Conservation (phyloP, 2,113 vertebrate genomes). For the Struthidea cinerea region DNA sequence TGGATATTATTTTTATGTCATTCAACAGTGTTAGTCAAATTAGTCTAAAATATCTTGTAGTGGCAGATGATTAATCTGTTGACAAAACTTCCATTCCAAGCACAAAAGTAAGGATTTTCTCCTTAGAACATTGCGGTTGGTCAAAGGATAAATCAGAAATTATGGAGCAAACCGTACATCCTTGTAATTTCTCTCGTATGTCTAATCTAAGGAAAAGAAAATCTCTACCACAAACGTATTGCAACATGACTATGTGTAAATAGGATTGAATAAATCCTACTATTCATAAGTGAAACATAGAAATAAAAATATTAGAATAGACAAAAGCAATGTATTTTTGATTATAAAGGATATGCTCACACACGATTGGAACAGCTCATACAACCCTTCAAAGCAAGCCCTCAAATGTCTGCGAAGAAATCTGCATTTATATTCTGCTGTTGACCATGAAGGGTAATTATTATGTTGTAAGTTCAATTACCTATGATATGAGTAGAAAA, state of each 20-base stretch:
- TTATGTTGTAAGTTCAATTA: background rate
- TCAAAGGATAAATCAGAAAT: background rate
- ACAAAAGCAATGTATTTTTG: background rate
- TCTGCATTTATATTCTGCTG: background rate
- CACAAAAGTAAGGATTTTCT: background rate
- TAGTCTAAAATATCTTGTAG: background rate
- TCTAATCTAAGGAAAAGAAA: background rate
- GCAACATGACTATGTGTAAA: background rate
- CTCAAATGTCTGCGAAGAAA: background rate
- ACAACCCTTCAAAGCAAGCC: background rate
- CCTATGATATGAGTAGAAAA: background rate
- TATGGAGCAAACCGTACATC: background rate
- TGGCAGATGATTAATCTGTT: background rate
- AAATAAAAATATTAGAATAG: background rate
- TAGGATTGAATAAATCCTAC: background rate
- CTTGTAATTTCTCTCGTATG: background rate
- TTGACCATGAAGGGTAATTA: background rate
- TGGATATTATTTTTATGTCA: background rate
- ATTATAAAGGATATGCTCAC: background rate
- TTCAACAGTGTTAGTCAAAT: background rate
- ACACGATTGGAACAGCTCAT: background rate
- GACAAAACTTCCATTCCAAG: background rate
- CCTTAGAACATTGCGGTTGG: background rate
- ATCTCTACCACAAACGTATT: background rate
- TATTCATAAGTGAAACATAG: background rate